Conservation (phyloP, 1,140 invertebrate species). For the Achroia grisella region DNA sequence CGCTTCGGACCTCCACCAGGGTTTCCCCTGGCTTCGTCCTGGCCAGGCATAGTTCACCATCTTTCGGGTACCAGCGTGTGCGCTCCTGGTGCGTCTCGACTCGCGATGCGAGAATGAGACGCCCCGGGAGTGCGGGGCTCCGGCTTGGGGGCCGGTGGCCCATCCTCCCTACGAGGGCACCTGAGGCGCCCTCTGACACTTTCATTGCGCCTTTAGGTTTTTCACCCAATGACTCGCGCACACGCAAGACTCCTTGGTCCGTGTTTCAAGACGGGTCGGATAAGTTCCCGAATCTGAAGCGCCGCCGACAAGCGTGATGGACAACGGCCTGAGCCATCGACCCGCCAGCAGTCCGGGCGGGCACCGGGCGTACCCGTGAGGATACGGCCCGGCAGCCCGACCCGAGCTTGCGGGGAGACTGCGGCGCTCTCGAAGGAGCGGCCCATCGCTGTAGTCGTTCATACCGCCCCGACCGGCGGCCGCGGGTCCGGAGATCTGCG, state of each 20-base stretch:
- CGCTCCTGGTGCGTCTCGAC: slow-evolving; percentile 79
- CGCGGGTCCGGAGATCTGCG: no score
- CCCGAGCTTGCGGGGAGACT: slow-evolving; percentile 43
- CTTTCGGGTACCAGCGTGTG: slow-evolving; percentile 89
- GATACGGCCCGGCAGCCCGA: slow-evolving; percentile 38
- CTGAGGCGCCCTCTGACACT: slow-evolving; percentile 71
- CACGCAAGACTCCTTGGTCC: slow-evolving; percentile 93
- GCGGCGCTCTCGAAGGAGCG: slow-evolving; percentile 40
- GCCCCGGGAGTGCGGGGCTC: slow-evolving; percentile 47
- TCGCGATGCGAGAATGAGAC: slow-evolving; percentile 51
- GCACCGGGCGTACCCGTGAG: no score
- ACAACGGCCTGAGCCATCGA: slow-evolving; percentile 60
- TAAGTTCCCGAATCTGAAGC: slow-evolving; percentile 77
- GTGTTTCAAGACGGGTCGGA: slow-evolving; percentile 95
- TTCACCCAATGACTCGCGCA: slow-evolving; percentile 82
- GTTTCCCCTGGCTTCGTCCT: slow-evolving; percentile 92
- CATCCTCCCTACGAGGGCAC: slow-evolving; percentile 66
- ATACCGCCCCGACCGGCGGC: slow-evolving; percentile 40
- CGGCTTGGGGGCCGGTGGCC: slow-evolving; percentile 38
- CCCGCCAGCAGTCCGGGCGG: slow-evolving; percentile 48
- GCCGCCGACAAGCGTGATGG: slow-evolving; percentile 72
- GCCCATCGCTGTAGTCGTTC: slow-evolving; percentile 60
- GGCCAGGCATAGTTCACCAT: slow-evolving; percentile 92
- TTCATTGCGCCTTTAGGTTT: slow-evolving; percentile 82
- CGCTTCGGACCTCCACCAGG: slow-evolving; percentile 90